Percentiles rank a stretch among this genome's conserved stretches.
phyloP scores from a whole-genome alignment of 2,888 invertebrate genomes.

The Pachliopta kotzebuea region DNA sequence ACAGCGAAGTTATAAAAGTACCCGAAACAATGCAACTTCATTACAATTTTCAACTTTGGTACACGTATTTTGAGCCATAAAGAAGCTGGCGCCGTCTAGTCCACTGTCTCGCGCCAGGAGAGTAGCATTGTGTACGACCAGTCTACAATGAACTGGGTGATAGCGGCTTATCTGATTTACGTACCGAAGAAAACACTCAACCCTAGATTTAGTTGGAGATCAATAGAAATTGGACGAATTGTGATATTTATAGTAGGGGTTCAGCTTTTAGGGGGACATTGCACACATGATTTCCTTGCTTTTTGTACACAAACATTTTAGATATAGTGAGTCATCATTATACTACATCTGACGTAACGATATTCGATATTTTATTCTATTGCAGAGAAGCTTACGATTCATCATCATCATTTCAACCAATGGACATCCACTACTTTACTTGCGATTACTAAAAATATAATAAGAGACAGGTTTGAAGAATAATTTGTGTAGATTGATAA shows the following conservation, averaged over 20 bases:
- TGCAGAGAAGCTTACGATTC: no score
- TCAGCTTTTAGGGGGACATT: constrained; percentile 24
- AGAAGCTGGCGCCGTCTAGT: constrained; percentile 40
- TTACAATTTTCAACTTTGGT: constrained; percentile 24
- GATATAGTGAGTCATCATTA: not conserved
- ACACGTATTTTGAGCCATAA: constrained; percentile 35
- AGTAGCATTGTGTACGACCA: constrained; percentile 30
- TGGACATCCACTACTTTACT: no score
- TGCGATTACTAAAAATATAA: no score
- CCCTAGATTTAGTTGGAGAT: constrained; percentile 13
- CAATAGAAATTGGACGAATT: constrained; percentile 26
- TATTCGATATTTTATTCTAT: no score
- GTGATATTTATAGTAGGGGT: constrained; percentile 28
- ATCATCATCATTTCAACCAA: no score
- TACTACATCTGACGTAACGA: no score
- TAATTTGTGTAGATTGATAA: no score
- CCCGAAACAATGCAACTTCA: not conserved
- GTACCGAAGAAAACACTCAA: constrained; percentile 11
- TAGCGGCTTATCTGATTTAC: constrained; percentile 9
- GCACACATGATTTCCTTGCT: constrained; percentile 14
- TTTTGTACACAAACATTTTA: constrained; percentile 21
- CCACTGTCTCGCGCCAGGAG: constrained; percentile 33
- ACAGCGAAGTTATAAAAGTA: not conserved
- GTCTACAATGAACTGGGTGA: constrained; percentile 29
- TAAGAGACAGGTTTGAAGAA: no score